These are phyloP conservation scores for Empidonax alnorum DNA, from an alignment of 2,113 vertebrate species.

Conservation along the genomic window DNA sequence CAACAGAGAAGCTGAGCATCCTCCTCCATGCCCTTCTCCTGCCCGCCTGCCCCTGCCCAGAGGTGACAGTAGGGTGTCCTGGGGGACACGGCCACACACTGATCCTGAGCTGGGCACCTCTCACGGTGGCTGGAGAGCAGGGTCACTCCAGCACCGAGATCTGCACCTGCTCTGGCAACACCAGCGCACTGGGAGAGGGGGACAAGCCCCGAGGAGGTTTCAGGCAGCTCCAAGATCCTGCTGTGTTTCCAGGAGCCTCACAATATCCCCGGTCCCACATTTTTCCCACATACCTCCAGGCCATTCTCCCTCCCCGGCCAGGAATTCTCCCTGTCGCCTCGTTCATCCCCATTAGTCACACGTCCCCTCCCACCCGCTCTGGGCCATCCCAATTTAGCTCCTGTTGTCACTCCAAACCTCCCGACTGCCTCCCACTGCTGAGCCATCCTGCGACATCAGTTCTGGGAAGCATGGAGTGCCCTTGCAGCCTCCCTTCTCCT, in stretches of 20 bases:
- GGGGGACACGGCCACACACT: background rate
- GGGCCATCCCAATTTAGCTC: constrained; percentile 54
- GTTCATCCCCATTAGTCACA: constrained; percentile 47
- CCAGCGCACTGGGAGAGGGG: accelerated
- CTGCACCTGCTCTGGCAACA: background rate
- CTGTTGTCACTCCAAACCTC: constrained; percentile 42
- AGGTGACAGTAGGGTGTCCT: background rate
- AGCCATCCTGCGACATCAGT: background rate
- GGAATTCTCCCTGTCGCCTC: constrained; percentile 37
- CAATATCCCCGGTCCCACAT: background rate
- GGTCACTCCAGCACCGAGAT: background rate
- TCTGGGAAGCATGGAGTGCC: background rate
- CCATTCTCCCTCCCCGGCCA: constrained; percentile 22
- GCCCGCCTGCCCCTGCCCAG: accelerated
- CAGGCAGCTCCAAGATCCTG: background rate
- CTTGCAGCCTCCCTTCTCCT: background rate
- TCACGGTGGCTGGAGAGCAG: background rate
- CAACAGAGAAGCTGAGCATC: background rate
- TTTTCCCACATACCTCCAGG: background rate
- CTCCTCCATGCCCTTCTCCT: background rate
- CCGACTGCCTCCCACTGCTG: accelerated
- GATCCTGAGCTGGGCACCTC: background rate
- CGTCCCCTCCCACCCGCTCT: background rate
- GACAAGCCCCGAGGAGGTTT: background rate
- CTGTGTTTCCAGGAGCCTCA: background rate